These are phyloP conservation scores for Chaetorhynchus papuensis DNA, from an alignment of 2,113 vertebrate species.

Conservation along the genomic window DNA sequence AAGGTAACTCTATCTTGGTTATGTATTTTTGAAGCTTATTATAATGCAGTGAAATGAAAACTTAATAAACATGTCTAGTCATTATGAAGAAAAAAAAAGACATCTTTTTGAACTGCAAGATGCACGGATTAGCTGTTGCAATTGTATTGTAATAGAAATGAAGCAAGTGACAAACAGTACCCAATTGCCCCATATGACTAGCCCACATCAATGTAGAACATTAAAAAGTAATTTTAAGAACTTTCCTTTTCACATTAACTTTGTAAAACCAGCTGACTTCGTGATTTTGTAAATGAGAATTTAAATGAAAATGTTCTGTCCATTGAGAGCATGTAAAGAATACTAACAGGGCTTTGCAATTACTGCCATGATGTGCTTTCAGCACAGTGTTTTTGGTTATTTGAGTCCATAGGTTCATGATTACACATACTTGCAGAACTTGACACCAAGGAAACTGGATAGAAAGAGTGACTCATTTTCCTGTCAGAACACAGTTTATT, in stretches of 20 bases:
- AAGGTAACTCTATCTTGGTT: conserved; percentile 33
- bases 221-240: conserved; percentile 54
- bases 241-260: conserved; percentile 33
- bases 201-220: background rate
- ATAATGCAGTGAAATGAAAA: conserved; percentile 24
- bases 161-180: conserved; percentile 22
- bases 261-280: conserved; percentile 20
- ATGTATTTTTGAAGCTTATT: conserved; percentile 39
- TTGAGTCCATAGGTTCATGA: background rate
- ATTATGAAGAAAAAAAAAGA: background rate
- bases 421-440: background rate
- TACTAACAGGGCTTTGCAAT: background rate
- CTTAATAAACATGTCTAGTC: conserved; percentile 22
- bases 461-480: background rate
- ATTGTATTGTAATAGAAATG: conserved; percentile 9
- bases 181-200: background rate
- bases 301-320: conserved; percentile 36
- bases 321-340: background rate
- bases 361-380: background rate
- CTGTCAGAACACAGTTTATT: background rate
- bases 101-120: background rate
- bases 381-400: background rate
- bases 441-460: background rate
- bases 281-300: conserved; percentile 25
- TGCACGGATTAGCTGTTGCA: background rate